Percentiles rank a stretch among this genome's conserved stretches.
Evolutionary conservation across 2,113 vertebrate genomes (phyloP).

Genomic region (Cavia aperea): DNA sequence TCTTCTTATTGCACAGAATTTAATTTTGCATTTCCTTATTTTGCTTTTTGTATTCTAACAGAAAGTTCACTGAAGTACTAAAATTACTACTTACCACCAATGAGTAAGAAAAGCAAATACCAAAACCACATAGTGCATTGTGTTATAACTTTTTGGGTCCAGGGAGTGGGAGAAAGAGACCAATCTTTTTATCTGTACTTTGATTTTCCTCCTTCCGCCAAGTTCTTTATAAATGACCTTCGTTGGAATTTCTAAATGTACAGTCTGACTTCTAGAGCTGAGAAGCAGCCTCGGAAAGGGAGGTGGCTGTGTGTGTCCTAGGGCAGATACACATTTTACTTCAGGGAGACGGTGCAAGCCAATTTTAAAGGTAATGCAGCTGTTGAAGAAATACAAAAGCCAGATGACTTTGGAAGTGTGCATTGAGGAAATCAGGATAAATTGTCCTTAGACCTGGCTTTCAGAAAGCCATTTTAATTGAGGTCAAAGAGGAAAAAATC

Average conservation of each 20-base stretch:
- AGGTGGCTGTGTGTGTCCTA: background rate
- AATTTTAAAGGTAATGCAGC: constrained; percentile 55
- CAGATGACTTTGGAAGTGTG: constrained; percentile 55
- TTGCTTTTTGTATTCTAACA: constrained; percentile 17
- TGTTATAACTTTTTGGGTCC: background rate
- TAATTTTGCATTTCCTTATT: background rate
- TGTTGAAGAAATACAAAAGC: constrained; percentile 63
- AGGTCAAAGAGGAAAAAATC: constrained; percentile 57
- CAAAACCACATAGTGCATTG: background rate
- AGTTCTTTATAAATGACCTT: constrained; percentile 25
- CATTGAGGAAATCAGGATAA: constrained; percentile 47
- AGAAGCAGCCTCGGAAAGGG: background rate
- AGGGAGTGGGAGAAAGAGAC: background rate
- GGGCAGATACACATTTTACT: constrained; percentile 46
- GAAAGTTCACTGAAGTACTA: background rate
- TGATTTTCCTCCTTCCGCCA: constrained; percentile 18
- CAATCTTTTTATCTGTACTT: background rate
- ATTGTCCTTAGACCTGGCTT: constrained; percentile 34
- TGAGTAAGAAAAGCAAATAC: constrained; percentile 16
- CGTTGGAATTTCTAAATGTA: constrained; percentile 13
- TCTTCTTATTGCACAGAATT: background rate
- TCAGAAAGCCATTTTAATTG: constrained; percentile 56
- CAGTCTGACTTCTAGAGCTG: constrained; percentile 1
- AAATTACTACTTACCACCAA: constrained; percentile 33
- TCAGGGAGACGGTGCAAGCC: constrained; percentile 45